These are phyloP conservation scores for Ditula angustiorana DNA, from an alignment of 2,888 invertebrate species.

Conservation along the genomic window DNA sequence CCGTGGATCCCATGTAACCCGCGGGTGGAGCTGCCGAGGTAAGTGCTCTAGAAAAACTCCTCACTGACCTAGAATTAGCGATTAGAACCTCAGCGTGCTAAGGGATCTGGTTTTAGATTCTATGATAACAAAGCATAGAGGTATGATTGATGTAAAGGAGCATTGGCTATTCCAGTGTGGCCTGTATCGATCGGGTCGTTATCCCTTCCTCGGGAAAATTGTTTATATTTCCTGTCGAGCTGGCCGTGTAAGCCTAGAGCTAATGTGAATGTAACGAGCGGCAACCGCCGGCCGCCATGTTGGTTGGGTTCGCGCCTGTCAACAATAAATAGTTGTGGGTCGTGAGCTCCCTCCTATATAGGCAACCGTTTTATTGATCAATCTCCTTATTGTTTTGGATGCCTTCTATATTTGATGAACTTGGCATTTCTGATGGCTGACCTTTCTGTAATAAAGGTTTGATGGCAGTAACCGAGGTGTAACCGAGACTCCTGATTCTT, in stretches of 20 bases:
- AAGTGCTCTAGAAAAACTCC: constrained; percentile 58
- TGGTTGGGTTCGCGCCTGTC: constrained; percentile 56
- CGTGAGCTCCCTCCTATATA: constrained; percentile 45
- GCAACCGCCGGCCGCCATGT: constrained; percentile 41
- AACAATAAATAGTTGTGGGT: constrained; percentile 46
- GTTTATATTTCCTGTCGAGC: constrained; percentile 57
- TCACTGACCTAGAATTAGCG: background rate
- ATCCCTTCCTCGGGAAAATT: constrained; percentile 59
- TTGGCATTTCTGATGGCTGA: constrained; percentile 47
- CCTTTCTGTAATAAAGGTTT: constrained; percentile 45
- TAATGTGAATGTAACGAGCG: constrained; percentile 55
- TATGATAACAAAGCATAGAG: constrained; percentile 42
- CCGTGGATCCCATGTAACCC: constrained; percentile 72
- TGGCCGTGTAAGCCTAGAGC: constrained; percentile 44
- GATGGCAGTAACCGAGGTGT: constrained; percentile 1
- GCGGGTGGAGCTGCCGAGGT: constrained; percentile 61
- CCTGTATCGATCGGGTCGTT: constrained; percentile 72
- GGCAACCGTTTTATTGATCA: constrained; percentile 65
- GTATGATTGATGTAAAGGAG: constrained; percentile 8
- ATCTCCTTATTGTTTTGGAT: constrained; percentile 55
- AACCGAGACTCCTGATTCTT: background rate
- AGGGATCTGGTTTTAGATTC: background rate
- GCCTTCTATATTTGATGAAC: constrained; percentile 52
- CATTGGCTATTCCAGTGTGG: constrained; percentile 44
- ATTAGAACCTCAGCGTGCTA: background rate